Conservation (phyloP, 2,888 invertebrate genomes). For the Drosophila tanythrix region DNA sequence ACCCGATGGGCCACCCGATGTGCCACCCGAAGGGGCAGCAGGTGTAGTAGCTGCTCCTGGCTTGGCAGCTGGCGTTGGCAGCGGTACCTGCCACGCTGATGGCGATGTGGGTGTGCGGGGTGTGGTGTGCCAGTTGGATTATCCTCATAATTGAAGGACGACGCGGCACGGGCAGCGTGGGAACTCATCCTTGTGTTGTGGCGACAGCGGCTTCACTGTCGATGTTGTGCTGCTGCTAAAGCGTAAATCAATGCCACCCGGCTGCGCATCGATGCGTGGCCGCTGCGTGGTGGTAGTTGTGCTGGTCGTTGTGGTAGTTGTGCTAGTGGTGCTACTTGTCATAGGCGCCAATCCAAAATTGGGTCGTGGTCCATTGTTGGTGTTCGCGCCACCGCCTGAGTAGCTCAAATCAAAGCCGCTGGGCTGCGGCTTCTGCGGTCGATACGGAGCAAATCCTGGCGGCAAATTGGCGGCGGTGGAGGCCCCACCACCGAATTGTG, state of each 20-base stretch:
- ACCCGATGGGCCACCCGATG: neutral
- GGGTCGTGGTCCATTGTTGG: conserved; percentile 51
- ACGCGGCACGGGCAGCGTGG: conserved; percentile 73
- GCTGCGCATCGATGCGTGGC: conserved; percentile 36
- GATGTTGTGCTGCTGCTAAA: conserved; percentile 51
- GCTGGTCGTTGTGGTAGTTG: conserved; percentile 27
- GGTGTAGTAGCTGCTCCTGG: conserved; percentile 24
- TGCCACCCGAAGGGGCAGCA: neutral
- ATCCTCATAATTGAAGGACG: conserved; percentile 73
- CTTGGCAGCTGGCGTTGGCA: conserved; percentile 60
- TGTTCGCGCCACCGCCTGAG: conserved; percentile 59
- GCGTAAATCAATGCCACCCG: conserved; percentile 63
- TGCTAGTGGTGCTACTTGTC: conserved; percentile 52
- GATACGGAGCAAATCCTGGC: conserved; percentile 75
- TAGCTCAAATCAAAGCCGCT: conserved; percentile 82
- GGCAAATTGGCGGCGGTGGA: conserved; percentile 65
- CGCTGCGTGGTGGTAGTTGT: conserved; percentile 57
- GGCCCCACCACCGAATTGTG: conserved; percentile 22
- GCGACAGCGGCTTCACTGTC: conserved; percentile 51
- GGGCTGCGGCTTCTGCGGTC: conserved; percentile 80
- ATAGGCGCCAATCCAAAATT: conserved; percentile 70
- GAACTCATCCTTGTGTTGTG: conserved; percentile 73
- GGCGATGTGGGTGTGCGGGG: conserved; percentile 51
- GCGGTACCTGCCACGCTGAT: conserved; percentile 67
- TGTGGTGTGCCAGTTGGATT: conserved; percentile 63